phyloP scores from a whole-genome alignment of 2,888 invertebrate genomes.

The Zaprionus bogoriensis region DNA sequence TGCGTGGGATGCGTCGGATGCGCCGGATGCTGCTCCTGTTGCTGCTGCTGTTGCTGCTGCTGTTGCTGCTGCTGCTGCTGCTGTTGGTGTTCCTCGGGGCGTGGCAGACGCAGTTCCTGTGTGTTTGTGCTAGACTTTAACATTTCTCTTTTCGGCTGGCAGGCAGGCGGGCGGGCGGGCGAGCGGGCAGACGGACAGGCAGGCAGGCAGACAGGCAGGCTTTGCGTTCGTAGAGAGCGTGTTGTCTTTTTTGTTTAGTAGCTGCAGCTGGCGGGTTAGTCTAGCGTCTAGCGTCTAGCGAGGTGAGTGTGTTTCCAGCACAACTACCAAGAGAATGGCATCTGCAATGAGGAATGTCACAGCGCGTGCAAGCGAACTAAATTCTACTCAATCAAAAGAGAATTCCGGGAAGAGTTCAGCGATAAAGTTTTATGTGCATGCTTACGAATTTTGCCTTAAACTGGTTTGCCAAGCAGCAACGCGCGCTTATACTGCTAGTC shows the following conservation, averaged over 20 bases:
- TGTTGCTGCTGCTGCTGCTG: conserved; percentile 36
- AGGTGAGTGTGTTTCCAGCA: conserved; percentile 23
- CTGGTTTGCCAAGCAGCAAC: too few species aligned
- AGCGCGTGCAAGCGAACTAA: conserved; percentile 1
- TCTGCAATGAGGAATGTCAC: conserved; percentile 34
- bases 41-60: conserved; percentile 47
- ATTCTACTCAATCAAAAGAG: too few species aligned
- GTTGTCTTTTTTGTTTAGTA: conserved; percentile 10
- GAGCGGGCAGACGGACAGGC: conserved; percentile 29
- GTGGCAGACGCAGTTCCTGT: conserved; percentile 82
- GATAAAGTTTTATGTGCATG: too few species aligned
- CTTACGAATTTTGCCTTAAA: too few species aligned
- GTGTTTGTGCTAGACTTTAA: conserved; percentile 81
- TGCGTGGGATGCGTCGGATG: conserved; percentile 57
- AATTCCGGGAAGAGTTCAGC: too few species aligned
- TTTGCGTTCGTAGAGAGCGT: conserved; percentile 7
- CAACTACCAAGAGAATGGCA: conserved; percentile 20
- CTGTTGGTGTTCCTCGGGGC: conserved; percentile 68
- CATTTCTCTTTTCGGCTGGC: conserved; percentile 69
- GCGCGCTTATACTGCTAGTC: too few species aligned
- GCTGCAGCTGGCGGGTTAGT: conserved; percentile 33
- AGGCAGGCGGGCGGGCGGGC: conserved; percentile 27
- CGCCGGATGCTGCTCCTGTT: conserved; percentile 49
- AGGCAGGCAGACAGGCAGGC: conserved; percentile 21
- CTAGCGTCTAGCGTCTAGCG: too few species aligned